Percentiles rank a stretch among this genome's conserved stretches.
phyloP scores from a whole-genome alignment of 2,113 vertebrate species.

The human region DNA sequence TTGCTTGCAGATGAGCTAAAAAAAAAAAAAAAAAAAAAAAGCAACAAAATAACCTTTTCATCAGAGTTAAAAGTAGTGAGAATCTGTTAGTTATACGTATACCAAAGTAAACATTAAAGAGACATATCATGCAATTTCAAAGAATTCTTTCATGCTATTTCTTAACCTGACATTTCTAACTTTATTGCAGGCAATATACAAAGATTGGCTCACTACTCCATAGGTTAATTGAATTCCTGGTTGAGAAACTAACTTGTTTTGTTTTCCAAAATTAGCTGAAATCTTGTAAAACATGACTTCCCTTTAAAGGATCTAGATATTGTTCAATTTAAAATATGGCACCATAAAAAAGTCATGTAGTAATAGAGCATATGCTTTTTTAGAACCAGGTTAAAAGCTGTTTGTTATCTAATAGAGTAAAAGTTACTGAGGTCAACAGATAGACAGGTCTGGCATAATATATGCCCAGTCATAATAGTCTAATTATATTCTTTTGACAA shows the following conservation, averaged over 20 bases:
- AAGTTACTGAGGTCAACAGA: constrained; percentile 88
- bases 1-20: constrained; percentile 60
- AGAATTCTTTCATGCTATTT: constrained; percentile 54
- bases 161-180: constrained; percentile 8
- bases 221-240: constrained; percentile 40
- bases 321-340: constrained; percentile 45
- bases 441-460: constrained; percentile 85
- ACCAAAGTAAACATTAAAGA: constrained; percentile 69
- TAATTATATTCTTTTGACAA: constrained; percentile 88
- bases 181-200: constrained; percentile 28
- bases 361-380: constrained; percentile 81
- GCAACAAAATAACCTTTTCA: constrained; percentile 43
- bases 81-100: constrained; percentile 56
- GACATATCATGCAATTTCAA: constrained; percentile 62
- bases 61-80: constrained; percentile 45
- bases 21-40: constrained; percentile 4
- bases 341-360: constrained; percentile 67
- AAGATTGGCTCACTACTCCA: constrained; percentile 58
- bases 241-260: constrained; percentile 36
- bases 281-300: constrained; percentile 71
- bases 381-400: constrained; percentile 86
- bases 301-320: constrained; percentile 35
- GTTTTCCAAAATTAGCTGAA: constrained; percentile 33
- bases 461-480: constrained; percentile 86
- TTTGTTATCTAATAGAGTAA: constrained; percentile 87